These are phyloP conservation scores for Luperina nickerlii DNA, from an alignment of 2,888 invertebrate species.

Conservation along the genomic window DNA sequence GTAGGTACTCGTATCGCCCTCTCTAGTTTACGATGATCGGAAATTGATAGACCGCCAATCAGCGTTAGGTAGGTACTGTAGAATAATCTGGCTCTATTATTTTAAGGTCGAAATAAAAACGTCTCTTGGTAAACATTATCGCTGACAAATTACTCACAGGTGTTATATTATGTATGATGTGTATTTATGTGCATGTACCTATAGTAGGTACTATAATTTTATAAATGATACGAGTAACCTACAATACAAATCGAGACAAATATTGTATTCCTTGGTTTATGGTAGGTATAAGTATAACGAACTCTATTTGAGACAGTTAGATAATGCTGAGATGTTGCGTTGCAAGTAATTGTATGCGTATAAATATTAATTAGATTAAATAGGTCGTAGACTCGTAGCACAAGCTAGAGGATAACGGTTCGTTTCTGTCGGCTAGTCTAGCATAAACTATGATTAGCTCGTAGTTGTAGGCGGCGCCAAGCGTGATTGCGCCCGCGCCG, in stretches of 20 bases:
- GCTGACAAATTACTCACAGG: conserved; percentile 21
- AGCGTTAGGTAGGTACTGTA: not conserved
- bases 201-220: not conserved
- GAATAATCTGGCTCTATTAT: conserved; percentile 5
- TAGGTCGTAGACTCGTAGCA: conserved; percentile 56
- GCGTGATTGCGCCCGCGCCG: conserved; percentile 58
- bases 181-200: not conserved
- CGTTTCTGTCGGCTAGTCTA: conserved; percentile 56
- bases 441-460: conserved; percentile 68
- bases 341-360: conserved; percentile 32
- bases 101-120: conserved; percentile 6
- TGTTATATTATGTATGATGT: conserved; percentile 2
- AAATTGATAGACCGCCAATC: conserved; percentile 12
- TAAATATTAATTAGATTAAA: conserved; percentile 56
- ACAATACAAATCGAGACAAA: conserved; percentile 17
- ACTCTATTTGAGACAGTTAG: conserved; percentile 21
- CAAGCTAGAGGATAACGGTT: conserved; percentile 62
- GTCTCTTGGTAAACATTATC: conserved; percentile 12
- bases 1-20: conserved; percentile 27
- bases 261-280: conserved; percentile 36
- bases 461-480: conserved; percentile 66
- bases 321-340: conserved; percentile 21
- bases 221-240: conserved; percentile 12
- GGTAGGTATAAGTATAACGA: not conserved
- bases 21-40: conserved; percentile 26